Evolutionary conservation across 2,113 vertebrate genomes (phyloP).

Genomic region (Cheilinus undulatus): DNA sequence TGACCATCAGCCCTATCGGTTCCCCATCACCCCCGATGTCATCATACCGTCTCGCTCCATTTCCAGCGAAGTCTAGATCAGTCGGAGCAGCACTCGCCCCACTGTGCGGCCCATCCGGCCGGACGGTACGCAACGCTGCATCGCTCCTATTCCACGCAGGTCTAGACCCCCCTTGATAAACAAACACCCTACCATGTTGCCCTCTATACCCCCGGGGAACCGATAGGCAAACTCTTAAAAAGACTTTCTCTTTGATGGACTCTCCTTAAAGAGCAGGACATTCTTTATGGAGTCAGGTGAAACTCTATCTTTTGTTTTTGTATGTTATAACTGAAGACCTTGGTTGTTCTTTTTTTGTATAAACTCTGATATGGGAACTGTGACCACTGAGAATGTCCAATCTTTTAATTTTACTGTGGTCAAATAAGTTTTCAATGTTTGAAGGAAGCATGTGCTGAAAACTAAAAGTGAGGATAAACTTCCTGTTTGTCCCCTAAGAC

Average conservation of each 20-base stretch:
- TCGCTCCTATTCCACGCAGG: conserved; percentile 81
- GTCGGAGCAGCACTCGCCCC: conserved; percentile 68
- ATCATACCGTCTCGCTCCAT: conserved; percentile 85
- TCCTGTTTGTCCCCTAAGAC: conserved; percentile 3
- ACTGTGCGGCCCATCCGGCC: conserved; percentile 66
- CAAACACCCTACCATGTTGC: conserved; percentile 8
- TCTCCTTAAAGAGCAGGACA: conserved; percentile 34
- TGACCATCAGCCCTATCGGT: conserved; percentile 88
- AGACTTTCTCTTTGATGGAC: conserved; percentile 66
- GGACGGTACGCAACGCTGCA: conserved; percentile 63
- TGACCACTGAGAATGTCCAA: conserved; percentile 41
- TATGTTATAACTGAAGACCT: conserved; percentile 18
- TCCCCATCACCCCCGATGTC: conserved; percentile 86
- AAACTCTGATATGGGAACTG: conserved; percentile 27
- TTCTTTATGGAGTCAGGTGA: conserved; percentile 49
- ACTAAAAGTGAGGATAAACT: conserved; percentile 1
- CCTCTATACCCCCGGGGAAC: conserved; percentile 74
- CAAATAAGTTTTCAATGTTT: conserved; percentile 10
- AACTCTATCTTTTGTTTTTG: conserved; percentile 22
- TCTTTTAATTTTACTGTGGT: background rate
- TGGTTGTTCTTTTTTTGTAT: conserved; percentile 45
- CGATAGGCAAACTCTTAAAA: conserved; percentile 72
- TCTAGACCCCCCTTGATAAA: conserved; percentile 64
- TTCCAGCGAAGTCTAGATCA: conserved; percentile 87
- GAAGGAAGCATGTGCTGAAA: background rate